Base-by-base conservation (phyloP, 2,113 vertebrate species). In the Craseonycteris thonglongyai region DNA sequence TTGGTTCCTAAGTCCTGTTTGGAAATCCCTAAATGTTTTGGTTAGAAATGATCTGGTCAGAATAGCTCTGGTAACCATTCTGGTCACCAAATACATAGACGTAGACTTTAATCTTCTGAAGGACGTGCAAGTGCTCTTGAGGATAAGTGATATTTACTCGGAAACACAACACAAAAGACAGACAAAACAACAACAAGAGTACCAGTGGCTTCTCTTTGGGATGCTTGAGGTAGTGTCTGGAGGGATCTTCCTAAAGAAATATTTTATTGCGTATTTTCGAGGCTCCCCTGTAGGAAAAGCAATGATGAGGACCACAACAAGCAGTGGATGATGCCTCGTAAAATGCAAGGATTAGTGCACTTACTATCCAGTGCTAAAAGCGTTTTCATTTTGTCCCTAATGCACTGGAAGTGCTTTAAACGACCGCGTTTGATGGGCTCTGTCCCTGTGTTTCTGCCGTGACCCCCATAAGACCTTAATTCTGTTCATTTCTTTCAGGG, bases 181-280 rank as follows among this genome's bases (percentile, higher is more conserved):
- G 18, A 47, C 12, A 47, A 47, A 47, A 9, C 7, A 75, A 75
- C 69, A 69, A 93, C n/a, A n/a, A n/a, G n/a, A n/a, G n/a, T n/a
- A 96, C 87, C 68, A 75, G 42, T 82, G 42, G 72, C 58, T 92
- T 91, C 35, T 88, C 76, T 94, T 91, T 74, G 72, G 82, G 85
- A 91, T 71, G 91, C 78, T 90, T 96, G 81, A 83, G 95, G 63
- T 95, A 35, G 82, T 88, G 88, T 92, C 94, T 95, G 49, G 86
- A 69, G 94, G 93, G 61, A 92, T 94, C 54, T 88, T 74, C 38
- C 92, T 56, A 88, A 96, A 83, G 61, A 93, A 96, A 87, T 80
- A 93, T 95, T 96, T 96, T 97, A 95, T 92, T 96, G 96, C 95
- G 74, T 92, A 90, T 87, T 88, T 84, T 74, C 81, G 71, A 87